Evolutionary conservation across 2,113 vertebrate species (phyloP).

Genomic region (Marcusenius ussheri): DNA sequence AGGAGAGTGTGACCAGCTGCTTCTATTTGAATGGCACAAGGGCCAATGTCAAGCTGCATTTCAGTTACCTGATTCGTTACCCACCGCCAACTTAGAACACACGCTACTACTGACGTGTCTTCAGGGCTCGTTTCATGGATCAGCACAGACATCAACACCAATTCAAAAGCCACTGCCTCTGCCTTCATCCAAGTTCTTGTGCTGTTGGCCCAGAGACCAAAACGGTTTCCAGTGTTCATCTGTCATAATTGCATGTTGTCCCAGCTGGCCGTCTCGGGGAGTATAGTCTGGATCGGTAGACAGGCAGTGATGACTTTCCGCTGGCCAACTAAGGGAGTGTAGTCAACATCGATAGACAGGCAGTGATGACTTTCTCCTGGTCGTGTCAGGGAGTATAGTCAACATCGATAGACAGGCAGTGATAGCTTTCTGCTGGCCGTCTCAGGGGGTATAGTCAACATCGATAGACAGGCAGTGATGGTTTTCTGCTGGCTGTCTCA

Average conservation of each 20-base stretch:
- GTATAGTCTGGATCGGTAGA: neutral
- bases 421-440: too few relatives aligned
- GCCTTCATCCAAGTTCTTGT: neutral
- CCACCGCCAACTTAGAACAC: neutral
- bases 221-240: neutral
- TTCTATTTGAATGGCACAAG: neutral
- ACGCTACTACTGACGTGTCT: neutral
- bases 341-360: too few relatives aligned
- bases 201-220: neutral
- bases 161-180: neutral
- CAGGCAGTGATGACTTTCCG: neutral
- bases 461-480: too few relatives aligned
- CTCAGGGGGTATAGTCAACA: too few relatives aligned
- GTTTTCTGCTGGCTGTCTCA: too few relatives aligned
- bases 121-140: neutral
- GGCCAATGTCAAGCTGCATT: neutral
- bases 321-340: too few relatives aligned
- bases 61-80: neutral
- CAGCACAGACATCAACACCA: neutral
- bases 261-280: neutral
- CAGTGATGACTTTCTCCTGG: too few relatives aligned
- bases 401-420: too few relatives aligned
- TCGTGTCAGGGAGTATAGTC: too few relatives aligned
- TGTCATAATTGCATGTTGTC: neutral
- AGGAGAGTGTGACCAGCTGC: neutral